These are phyloP conservation scores for Macaria liturata DNA, from an alignment of 2,888 invertebrate species.

Conservation along the genomic window DNA sequence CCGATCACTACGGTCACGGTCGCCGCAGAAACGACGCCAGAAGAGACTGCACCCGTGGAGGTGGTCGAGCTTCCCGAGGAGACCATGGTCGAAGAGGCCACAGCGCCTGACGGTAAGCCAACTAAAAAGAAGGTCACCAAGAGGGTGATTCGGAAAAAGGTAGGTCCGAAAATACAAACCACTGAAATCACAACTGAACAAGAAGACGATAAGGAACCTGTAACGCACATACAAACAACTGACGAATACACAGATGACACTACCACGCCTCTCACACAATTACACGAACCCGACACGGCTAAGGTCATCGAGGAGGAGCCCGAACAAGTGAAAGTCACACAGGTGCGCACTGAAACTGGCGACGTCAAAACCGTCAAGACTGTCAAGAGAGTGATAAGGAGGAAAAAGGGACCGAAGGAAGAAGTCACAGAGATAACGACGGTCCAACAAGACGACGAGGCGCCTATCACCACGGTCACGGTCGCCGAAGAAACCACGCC, in stretches of 20 bases:
- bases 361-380: constrained; percentile 33
- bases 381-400: constrained; percentile 46
- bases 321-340: constrained; percentile 30
- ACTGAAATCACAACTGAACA: constrained; percentile 58
- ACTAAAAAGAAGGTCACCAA: constrained; percentile 34
- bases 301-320: constrained; percentile 2
- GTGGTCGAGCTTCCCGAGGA: constrained; percentile 40
- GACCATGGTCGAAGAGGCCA: constrained; percentile 32
- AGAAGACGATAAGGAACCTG: constrained; percentile 40
- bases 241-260: constrained; percentile 37
- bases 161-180: constrained; percentile 45
- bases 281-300: constrained; percentile 5
- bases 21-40: constrained; percentile 21
- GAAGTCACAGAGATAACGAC: constrained; percentile 38
- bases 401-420: constrained; percentile 39
- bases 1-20: constrained; percentile 39
- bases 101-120: constrained; percentile 35
- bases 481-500: constrained; percentile 48
- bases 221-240: constrained; percentile 47
- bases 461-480: constrained; percentile 25
- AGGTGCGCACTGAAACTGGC: constrained; percentile 45
- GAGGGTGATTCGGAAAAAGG: constrained; percentile 66
- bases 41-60: constrained; percentile 28
- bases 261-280: constrained; percentile 27
- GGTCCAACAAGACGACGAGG: constrained; percentile 27